Base-by-base conservation (phyloP, 2,113 vertebrate genomes). In the Festucalex cinctus region DNA sequence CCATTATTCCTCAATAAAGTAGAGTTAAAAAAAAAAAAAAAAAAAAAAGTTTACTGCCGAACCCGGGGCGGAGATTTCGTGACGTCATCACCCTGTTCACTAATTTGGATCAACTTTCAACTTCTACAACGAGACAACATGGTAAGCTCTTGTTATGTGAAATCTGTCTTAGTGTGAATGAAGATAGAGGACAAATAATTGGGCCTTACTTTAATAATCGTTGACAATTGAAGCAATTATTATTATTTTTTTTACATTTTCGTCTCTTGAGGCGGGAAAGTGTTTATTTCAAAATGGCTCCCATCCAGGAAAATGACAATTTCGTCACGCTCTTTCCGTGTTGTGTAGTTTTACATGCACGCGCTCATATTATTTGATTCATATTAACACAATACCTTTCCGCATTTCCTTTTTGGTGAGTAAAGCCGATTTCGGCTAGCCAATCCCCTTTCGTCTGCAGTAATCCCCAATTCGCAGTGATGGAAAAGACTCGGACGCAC, bases 61-160 rank as follows among this genome's bases (percentile, higher is more conserved):
- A 37, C 3, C 22, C 3, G n/a, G 9, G 59, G 59, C n/a, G 59
- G 10, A 24, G 37, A 3, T 36, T 22, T 22, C 2, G 8, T 41
- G 4, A 43, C 60, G 60, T 62, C 13, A 41, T 39, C 60, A 43
- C 13, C 35, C 58, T 39, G 14, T 6, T 32, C 54, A 57, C 26
- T n/a, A n/a, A n/a, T n/a, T 57, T 8, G 14, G 51, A 39, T 13
- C 37, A 17, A 0, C 2, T 62, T 39, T 32, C 49, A 77, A 81
- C 81, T 82, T 75, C 78, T 39, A 17, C 71, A 71, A 80, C 77
- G 36, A 83, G 76, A 57, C 60, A 75, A 37, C 63, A 85, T 81
- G 84, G 86, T 86, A 72, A 82, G 80, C 28, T 6, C 3, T 10
- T 19, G 10, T 19, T 59, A 5, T 54, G 22, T 14, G 1, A 9